phyloP scores from a whole-genome alignment of 2,888 invertebrate species.

The Serrognathus titanus region DNA sequence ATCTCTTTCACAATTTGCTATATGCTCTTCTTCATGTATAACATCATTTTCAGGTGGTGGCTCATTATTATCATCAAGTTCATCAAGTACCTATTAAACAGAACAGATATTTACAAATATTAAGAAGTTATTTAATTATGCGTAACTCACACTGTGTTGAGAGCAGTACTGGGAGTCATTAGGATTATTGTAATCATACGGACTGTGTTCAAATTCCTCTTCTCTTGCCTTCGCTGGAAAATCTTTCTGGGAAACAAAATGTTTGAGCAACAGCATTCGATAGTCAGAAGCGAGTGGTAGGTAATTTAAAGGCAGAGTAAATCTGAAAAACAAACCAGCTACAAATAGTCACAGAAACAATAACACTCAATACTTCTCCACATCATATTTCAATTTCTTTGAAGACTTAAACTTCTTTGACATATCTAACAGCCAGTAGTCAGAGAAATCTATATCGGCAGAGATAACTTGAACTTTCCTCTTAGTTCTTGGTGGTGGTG shows the following conservation, averaged over 20 bases:
- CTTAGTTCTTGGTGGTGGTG: too few species aligned
- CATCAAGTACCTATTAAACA: not conserved
- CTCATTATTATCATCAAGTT: not conserved
- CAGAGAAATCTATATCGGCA: too few species aligned
- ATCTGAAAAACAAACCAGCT: conserved; percentile 10
- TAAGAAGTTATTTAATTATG: not conserved
- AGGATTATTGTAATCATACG: conserved; percentile 56
- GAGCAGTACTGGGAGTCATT: conserved; percentile 55
- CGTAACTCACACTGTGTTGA: conserved; percentile 13
- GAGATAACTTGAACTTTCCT: too few species aligned
- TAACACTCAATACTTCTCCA: too few species aligned
- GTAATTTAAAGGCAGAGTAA: conserved; percentile 16
- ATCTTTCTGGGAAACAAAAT: conserved; percentile 14
- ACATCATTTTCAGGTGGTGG: not conserved
- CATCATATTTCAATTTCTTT: too few species aligned
- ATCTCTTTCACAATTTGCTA: not conserved
- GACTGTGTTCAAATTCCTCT: conserved; percentile 20
- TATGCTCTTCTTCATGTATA: not conserved
- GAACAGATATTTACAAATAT: not conserved
- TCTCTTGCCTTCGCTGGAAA: not conserved
- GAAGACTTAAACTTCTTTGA: too few species aligned
- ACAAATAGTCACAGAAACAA: too few species aligned
- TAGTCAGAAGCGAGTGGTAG: not conserved
- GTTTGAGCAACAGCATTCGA: conserved; percentile 10
- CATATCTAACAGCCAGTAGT: too few species aligned